phyloP scores from a whole-genome alignment of 2,113 vertebrate genomes.

The Semnornis frantzii region DNA sequence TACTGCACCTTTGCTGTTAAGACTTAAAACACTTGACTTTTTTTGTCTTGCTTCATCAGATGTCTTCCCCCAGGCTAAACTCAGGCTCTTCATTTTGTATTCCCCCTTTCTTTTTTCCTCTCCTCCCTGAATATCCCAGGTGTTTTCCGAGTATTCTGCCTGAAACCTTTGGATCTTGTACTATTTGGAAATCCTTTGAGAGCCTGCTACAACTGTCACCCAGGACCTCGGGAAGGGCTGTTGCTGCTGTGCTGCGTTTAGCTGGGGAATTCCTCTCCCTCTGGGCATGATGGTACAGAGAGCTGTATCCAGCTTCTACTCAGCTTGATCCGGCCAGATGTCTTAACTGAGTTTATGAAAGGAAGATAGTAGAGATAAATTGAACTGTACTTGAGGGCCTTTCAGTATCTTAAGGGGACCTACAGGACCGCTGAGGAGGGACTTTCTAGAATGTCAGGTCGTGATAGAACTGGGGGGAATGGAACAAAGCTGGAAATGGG shows the following conservation, averaged over 20 bases:
- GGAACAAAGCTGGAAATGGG: too few relatives aligned
- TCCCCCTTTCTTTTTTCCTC: fast-evolving
- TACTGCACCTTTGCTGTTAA: not conserved
- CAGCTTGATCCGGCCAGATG: not conserved
- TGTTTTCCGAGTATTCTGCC: not conserved
- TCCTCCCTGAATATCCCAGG: not conserved
- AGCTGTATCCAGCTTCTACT: not conserved
- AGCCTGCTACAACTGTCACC: not conserved
- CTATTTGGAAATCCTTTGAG: not conserved
- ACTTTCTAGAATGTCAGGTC: too few relatives aligned
- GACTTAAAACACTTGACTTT: not conserved
- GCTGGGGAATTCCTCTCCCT: not conserved
- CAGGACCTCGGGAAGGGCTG: not conserved
- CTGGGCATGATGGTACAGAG: not conserved
- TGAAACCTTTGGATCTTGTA: not conserved
- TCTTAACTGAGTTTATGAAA: not conserved
- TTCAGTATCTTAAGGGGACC: too few relatives aligned
- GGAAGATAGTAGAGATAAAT: not conserved
- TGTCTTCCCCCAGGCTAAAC: not conserved
- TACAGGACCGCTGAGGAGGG: too few relatives aligned
- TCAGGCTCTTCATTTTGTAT: not conserved
- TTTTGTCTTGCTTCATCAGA: not conserved
- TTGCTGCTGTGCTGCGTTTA: not conserved
- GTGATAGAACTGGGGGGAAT: too few relatives aligned
- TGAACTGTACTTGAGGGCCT: not conserved